These are phyloP conservation scores for Deroplatys truncata DNA, from an alignment of 2,888 invertebrate species.

Conservation along the genomic window DNA sequence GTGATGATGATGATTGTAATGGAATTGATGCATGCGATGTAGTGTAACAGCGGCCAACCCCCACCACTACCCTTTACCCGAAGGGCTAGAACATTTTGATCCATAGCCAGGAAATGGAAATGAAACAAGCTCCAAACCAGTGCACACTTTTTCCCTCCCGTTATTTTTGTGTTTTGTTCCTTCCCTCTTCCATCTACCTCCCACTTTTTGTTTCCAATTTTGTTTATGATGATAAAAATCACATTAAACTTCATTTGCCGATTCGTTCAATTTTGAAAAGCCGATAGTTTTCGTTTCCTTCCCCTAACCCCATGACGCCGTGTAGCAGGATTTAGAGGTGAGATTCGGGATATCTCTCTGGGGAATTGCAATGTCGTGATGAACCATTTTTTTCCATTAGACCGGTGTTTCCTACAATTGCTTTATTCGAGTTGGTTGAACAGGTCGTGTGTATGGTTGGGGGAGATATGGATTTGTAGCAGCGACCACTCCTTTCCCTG, in stretches of 20 bases:
- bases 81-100: not conserved
- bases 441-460: not conserved
- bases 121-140: conserved; percentile 1
- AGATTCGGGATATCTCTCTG: not conserved
- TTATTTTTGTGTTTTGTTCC: not conserved
- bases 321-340: not conserved
- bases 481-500: too few relatives aligned
- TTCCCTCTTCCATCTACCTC: not conserved
- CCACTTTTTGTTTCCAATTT: conserved; percentile 1
- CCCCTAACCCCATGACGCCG: not conserved
- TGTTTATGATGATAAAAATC: conserved; percentile 15
- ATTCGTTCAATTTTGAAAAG: conserved; percentile 11
- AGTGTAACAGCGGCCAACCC: conserved; percentile 16
- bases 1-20: conserved; percentile 19
- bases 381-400: not conserved
- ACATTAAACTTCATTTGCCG: conserved; percentile 11
- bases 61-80: not conserved
- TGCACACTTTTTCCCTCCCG: not conserved
- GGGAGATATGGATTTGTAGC: not conserved
- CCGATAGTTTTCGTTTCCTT: not conserved
- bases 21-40: conserved; percentile 24
- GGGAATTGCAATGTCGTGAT: not conserved
- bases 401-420: not conserved
- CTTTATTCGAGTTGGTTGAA: not conserved
- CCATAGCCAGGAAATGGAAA: conserved; percentile 6